These are phyloP conservation scores for Apaloderma vittatum DNA, from an alignment of 2,113 vertebrate species.

Conservation along the genomic window DNA sequence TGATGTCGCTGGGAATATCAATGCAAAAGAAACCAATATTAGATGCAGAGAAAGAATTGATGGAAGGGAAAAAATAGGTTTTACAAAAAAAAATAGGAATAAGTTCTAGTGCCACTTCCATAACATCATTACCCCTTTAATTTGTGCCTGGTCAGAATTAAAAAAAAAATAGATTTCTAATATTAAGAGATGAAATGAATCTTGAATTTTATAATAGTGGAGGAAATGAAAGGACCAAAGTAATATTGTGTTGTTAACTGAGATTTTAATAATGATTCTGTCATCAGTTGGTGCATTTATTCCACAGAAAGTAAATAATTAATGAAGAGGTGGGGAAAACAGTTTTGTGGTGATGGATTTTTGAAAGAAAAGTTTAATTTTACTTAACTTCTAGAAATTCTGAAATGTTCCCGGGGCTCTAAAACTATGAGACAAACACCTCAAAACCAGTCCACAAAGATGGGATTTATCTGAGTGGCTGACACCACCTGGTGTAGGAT, in stretches of 20 bases:
- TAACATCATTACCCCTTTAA: slow-evolving; percentile 49
- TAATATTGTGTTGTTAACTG: slow-evolving; percentile 72
- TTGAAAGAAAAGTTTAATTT: slow-evolving; percentile 50
- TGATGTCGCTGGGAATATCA: background rate
- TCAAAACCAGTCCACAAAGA: background rate
- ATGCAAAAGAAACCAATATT: background rate
- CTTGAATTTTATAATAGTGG: slow-evolving; percentile 73
- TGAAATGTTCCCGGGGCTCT: background rate
- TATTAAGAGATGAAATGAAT: slow-evolving; percentile 74
- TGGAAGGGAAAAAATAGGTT: background rate
- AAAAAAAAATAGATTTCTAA: slow-evolving; percentile 68
- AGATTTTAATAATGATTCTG: slow-evolving; percentile 77
- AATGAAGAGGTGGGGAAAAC: slow-evolving; percentile 52
- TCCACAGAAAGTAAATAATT: slow-evolving; percentile 62
- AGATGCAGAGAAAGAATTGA: background rate
- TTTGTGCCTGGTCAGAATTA: slow-evolving; percentile 58
- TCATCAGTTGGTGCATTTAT: slow-evolving; percentile 60
- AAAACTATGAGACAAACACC: background rate
- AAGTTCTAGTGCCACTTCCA: background rate
- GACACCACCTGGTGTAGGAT: background rate
- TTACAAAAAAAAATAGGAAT: background rate
- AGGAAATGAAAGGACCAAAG: slow-evolving; percentile 62
- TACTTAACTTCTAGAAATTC: slow-evolving; percentile 4
- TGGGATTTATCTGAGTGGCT: background rate
- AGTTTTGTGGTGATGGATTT: slow-evolving; percentile 41